phyloP scores from a whole-genome alignment of 2,888 invertebrate genomes.

The Phyllotreta cruciferae region DNA sequence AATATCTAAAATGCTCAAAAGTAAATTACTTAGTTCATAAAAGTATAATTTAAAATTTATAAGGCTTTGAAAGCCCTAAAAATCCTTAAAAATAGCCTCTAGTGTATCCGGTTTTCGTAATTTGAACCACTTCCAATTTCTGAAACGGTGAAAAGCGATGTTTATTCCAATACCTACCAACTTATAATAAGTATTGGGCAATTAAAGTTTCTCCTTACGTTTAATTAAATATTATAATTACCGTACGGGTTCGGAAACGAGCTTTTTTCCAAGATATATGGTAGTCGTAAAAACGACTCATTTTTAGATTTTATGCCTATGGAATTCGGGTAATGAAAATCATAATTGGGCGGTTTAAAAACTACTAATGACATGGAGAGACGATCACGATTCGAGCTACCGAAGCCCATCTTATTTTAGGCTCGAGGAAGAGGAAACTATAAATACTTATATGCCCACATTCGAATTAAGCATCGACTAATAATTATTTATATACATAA shows the following conservation, averaged over 20 bases:
- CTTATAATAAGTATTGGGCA: conserved; percentile 34
- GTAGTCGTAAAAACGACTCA: conserved; percentile 27
- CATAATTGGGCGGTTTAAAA: conserved; percentile 19
- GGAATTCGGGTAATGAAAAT: conserved; percentile 21
- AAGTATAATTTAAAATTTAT: no score
- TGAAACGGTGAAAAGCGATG: not conserved
- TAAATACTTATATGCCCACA: not conserved
- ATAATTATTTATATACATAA: conserved; percentile 2
- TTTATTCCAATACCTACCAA: not conserved
- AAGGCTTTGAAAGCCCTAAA: no score
- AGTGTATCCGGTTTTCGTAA: not conserved
- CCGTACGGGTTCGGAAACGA: conserved; percentile 28
- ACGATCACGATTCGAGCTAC: conserved; percentile 3
- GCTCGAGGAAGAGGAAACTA: no score
- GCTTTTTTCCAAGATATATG: conserved; percentile 28
- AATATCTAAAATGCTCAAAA: no score
- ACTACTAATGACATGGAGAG: conserved; percentile 15
- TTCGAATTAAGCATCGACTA: not conserved
- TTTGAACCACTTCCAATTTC: not conserved
- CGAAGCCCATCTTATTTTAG: not conserved
- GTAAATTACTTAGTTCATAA: no score
- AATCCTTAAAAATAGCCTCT: no score
- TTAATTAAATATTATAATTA: conserved; percentile 40
- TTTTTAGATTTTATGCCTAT: conserved; percentile 21
- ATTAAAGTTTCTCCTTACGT: conserved; percentile 38